Evolutionary conservation across 2,797 vertebrate species (phyloP).

Genomic region (Octomys mimax): DNA sequence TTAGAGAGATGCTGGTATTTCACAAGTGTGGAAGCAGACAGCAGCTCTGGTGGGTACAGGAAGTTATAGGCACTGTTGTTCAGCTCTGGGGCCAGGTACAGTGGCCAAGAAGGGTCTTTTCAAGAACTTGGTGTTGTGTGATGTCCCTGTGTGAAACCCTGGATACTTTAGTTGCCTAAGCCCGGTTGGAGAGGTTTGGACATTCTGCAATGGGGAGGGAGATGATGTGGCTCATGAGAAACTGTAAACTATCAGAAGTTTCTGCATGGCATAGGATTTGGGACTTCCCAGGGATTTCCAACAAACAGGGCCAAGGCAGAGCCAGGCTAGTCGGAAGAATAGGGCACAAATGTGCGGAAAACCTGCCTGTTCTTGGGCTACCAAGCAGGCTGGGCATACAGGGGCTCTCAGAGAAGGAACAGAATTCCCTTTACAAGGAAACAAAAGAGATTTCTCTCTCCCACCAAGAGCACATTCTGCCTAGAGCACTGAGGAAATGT

Average conservation of each 20-base stretch:
- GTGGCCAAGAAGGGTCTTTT: accelerated
- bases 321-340: not conserved
- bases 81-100: accelerated
- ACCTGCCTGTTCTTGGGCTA: not conserved
- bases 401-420: not conserved
- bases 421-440: not conserved
- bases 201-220: slow-evolving; percentile 7
- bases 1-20: not conserved
- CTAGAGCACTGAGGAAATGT: not conserved
- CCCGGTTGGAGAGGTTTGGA: not conserved
- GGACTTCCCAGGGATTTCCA: not conserved
- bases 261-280: not conserved
- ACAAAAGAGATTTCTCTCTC: not conserved
- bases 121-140: too few species aligned
- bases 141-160: not conserved
- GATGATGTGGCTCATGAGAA: not conserved
- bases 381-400: not conserved
- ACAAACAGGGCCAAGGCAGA: not conserved
- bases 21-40: not conserved
- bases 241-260: not conserved
- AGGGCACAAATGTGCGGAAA: not conserved
- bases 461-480: not conserved
- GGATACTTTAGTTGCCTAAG: not conserved
- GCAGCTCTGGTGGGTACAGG: accelerated
- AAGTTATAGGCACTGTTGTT: accelerated